Evolutionary conservation across 2,888 invertebrate species (phyloP), one percentile per base, ranked within the genome.

Genomic region (Diarsia rubi): DNA sequence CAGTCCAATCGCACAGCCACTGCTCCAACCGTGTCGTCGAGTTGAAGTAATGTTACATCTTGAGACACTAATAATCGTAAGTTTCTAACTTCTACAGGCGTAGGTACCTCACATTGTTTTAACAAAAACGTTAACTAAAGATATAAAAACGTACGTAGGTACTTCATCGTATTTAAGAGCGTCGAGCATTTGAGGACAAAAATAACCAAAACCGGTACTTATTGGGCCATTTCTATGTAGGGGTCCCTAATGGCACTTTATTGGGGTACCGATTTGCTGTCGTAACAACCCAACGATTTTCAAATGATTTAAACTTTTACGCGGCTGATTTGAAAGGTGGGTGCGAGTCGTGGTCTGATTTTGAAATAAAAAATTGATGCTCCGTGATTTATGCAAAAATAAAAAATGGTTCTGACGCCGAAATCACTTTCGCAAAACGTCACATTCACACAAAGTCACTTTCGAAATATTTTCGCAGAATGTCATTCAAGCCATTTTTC

Each of bases 241-340:
- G 70, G 75, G 64, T 64, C 75, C 82, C 75, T 85, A 88, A 88
- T 86, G 84, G 87, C 73, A 72, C 82, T 86, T 88, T 88, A 85
- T 88, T 81, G 81, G 73, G 82, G 66, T 73, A 81, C 80, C 84
- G 81, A 81, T 84, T 83, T 85, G 68, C 70, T 72, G 74, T 57
- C 75, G 57, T 75, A 59, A 79, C 60, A 73, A 69, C 54, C 64
- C 47, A 21, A 54, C 24, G 67, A 64, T 62, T 80, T 78, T 71
- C 44, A 59, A 83, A 80, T 72, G 42, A 81, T 75, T 78, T 72
- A 68, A 81, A 75, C 37, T 66, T 78, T 71, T 37, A 4, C 11
- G 60, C 21, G 9, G 19, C 24, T 65, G 49, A 75, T 81, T 69
- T 73, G 14, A 52, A 68, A 44, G 8, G 27, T 14, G 21, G 14